Evolutionary conservation across 2,797 vertebrate species (phyloP).

Genomic region (Yasuhikotakia modesta): DNA sequence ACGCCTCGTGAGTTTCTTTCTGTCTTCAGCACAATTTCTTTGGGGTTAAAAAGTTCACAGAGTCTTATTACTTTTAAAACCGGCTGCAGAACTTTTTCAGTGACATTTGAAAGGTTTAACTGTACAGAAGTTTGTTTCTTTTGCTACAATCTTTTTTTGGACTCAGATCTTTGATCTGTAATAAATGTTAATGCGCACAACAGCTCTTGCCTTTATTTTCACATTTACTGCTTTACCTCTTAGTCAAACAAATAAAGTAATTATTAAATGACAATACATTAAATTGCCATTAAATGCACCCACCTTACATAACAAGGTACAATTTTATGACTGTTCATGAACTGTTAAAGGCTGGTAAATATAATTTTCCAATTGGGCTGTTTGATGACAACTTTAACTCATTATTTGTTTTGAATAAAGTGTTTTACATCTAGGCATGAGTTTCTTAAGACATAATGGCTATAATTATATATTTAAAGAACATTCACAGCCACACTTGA

Average conservation of each 20-base stretch:
- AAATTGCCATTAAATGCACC: neutral
- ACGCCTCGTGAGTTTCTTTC: constrained; percentile 58
- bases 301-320: neutral
- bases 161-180: constrained; percentile 89
- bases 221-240: neutral
- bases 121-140: constrained; percentile 79
- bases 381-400: neutral
- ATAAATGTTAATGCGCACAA: constrained; percentile 91
- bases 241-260: neutral
- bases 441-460: neutral
- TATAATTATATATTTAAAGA: neutral
- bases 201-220: constrained; percentile 49
- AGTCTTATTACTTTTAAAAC: constrained; percentile 80
- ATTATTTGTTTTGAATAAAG: neutral
- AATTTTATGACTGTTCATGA: neutral
- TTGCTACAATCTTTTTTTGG: constrained; percentile 82
- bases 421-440: neutral
- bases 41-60: constrained; percentile 74
- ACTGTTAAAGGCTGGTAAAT: neutral
- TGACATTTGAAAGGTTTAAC: constrained; percentile 83
- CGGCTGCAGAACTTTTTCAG: constrained; percentile 69
- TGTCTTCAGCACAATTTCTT: constrained; percentile 60
- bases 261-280: neutral
- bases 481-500: neutral
- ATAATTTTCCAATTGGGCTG: neutral